These are phyloP conservation scores for Prinia subflava DNA, from an alignment of 2,113 vertebrate species.

Conservation along the genomic window DNA sequence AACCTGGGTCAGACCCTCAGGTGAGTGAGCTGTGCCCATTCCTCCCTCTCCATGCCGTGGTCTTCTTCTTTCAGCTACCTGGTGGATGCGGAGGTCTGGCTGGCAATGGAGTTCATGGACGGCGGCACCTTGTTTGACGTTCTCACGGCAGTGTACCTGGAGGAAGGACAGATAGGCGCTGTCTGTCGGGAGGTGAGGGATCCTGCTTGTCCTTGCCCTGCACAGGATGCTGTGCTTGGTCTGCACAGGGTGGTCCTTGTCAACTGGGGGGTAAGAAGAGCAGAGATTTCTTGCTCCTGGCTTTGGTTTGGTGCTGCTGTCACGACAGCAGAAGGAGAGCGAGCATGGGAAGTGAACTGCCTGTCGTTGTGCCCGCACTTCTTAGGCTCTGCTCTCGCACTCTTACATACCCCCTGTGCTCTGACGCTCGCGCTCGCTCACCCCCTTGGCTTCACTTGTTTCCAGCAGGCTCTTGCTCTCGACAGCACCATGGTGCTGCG, in stretches of 20 bases:
- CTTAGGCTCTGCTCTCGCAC: neutral
- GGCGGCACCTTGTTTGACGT: neutral
- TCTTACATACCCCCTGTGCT: too few species aligned
- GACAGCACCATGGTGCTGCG: rapidly evolving
- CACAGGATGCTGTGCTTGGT: too few species aligned
- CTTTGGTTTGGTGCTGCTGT: neutral
- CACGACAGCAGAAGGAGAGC: rapidly evolving
- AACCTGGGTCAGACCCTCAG: neutral
- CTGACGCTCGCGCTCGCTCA: rapidly evolving
- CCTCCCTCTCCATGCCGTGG: neutral
- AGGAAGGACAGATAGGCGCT: neutral
- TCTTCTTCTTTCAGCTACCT: neutral
- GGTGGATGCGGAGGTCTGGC: neutral
- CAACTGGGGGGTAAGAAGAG: rapidly evolving
- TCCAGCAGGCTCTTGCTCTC: neutral
- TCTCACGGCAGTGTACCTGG: neutral
- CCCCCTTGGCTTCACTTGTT: neutral
- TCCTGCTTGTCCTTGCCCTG: neutral
- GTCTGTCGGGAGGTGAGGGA: neutral
- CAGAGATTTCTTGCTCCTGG: neutral
- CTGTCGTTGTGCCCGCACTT: neutral
- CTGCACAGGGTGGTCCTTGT: neutral
- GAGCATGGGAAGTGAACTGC: neutral
- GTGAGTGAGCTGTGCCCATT: neutral
- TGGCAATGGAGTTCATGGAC: neutral